These are phyloP conservation scores for Neolamprologus falcicula DNA, from an alignment of 2,113 vertebrate species.

Conservation along the genomic window DNA sequence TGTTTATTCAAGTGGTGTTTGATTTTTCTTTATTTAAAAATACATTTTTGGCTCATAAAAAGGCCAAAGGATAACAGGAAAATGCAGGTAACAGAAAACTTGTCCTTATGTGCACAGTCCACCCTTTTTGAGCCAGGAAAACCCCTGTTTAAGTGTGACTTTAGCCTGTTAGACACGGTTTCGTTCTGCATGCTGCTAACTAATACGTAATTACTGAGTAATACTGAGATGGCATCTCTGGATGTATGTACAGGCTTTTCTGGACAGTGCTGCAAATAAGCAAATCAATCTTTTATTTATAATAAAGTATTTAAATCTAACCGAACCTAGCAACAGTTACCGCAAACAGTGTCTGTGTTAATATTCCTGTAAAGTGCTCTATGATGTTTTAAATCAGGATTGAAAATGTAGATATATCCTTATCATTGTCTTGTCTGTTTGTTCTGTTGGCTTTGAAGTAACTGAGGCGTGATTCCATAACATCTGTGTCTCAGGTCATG, in stretches of 20 bases:
- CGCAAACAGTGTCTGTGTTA: neutral
- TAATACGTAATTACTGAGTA: neutral
- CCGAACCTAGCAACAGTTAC: neutral
- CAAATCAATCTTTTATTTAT: neutral
- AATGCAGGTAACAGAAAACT: neutral
- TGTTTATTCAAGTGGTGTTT: neutral
- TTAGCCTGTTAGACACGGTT: neutral
- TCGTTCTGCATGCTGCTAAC: neutral
- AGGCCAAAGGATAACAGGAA: neutral
- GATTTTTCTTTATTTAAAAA: neutral
- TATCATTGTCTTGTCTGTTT: neutral
- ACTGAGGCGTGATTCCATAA: neutral
- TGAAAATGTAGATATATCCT: neutral
- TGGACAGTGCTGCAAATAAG: neutral
- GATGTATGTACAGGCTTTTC: accelerated
- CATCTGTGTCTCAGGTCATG: neutral
- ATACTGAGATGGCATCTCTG: neutral
- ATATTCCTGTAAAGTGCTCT: neutral
- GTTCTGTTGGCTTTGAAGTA: neutral
- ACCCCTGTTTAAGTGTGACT: neutral
- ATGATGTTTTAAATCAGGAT: neutral
- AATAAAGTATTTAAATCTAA: neutral
- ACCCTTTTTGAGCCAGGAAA: neutral
- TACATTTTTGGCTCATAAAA: neutral
- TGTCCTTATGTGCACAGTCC: neutral